Percentiles rank a stretch among this genome's conserved stretches.
These are phyloP conservation scores for Neosilurus mollespiculum DNA, from an alignment of 2,797 vertebrate species.

Conservation along the genomic window DNA sequence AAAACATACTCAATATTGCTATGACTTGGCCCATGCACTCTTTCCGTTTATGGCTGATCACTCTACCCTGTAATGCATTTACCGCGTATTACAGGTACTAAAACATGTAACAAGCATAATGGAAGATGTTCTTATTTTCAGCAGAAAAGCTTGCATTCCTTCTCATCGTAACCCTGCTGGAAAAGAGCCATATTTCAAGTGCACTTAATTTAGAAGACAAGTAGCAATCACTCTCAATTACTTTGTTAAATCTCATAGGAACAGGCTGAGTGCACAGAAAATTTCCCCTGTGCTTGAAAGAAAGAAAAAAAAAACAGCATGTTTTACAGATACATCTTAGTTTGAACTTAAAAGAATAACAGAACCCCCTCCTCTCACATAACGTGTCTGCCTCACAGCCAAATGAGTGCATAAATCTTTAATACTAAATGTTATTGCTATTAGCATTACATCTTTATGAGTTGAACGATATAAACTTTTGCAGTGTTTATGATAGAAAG, in stretches of 20 bases:
- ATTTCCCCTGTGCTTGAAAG: conserved; percentile 9
- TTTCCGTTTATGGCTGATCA: conserved; percentile 4
- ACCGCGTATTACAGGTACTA: conserved; percentile 1
- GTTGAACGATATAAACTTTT: conserved; percentile 30
- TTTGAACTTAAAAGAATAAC: not conserved
- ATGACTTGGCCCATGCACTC: not conserved
- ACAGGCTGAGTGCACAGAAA: conserved; percentile 37
- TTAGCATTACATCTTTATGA: conserved; percentile 29
- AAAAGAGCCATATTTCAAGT: conserved; percentile 35
- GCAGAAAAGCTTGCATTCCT: not conserved
- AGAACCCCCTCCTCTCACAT: not conserved
- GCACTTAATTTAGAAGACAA: conserved; percentile 43
- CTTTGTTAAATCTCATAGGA: conserved; percentile 42
- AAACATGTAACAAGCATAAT: conserved; percentile 7
- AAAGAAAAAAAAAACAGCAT: not conserved
- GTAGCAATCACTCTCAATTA: conserved; percentile 34
- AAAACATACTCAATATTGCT: not conserved
- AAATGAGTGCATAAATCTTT: conserved; percentile 23
- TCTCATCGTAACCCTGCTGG: conserved; percentile 15
- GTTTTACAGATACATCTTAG: conserved; percentile 19
- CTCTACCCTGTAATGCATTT: conserved; percentile 17
- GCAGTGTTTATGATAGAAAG: conserved; percentile 38
- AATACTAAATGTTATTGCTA: conserved; percentile 15
- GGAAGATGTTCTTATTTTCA: conserved; percentile 9
- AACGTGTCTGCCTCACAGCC: not conserved